Evolutionary conservation across 2,113 vertebrate species (phyloP).

Genomic region (Heterotilapia buettikoferi): DNA sequence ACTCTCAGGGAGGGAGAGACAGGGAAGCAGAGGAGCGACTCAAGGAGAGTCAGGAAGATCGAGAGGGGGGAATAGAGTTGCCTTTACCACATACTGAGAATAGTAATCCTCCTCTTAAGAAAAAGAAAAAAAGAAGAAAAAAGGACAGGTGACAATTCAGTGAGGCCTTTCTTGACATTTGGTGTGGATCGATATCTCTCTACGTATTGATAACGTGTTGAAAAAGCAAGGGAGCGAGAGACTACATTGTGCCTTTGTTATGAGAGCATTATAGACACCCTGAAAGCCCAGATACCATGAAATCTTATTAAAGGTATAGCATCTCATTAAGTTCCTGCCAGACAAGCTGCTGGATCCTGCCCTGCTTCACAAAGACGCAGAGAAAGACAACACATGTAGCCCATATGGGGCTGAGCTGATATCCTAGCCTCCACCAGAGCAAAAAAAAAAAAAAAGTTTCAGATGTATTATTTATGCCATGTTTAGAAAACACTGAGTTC

Average conservation of each 20-base stretch:
- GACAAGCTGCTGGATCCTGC: slow-evolving; percentile 34
- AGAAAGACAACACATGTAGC: slow-evolving; percentile 55
- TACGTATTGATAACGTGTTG: background rate
- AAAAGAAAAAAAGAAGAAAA: background rate
- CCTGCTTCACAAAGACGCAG: slow-evolving; percentile 32
- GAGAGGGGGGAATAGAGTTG: slow-evolving; percentile 20
- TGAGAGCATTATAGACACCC: slow-evolving; percentile 26
- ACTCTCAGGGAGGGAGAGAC: slow-evolving; percentile 10
- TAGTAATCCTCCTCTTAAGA: slow-evolving; percentile 2
- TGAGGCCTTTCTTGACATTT: background rate
- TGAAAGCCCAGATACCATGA: slow-evolving; percentile 50
- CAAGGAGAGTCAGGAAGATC: background rate
- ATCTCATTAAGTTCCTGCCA: slow-evolving; percentile 62
- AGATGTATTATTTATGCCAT: slow-evolving; percentile 31
- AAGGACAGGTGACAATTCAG: slow-evolving; percentile 3
- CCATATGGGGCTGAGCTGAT: slow-evolving; percentile 55
- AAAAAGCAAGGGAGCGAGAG: background rate
- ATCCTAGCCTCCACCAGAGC: background rate
- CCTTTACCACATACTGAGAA: slow-evolving; percentile 8
- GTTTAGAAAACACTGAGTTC: slow-evolving; percentile 14
- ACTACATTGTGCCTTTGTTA: slow-evolving; percentile 35
- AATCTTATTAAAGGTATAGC: slow-evolving; percentile 62
- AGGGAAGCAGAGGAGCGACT: background rate
- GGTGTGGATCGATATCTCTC: slow-evolving; percentile 31
- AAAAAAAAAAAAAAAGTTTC: slow-evolving; percentile 7